phyloP scores from a whole-genome alignment of 2,888 invertebrate genomes.

The Bombylius major region DNA sequence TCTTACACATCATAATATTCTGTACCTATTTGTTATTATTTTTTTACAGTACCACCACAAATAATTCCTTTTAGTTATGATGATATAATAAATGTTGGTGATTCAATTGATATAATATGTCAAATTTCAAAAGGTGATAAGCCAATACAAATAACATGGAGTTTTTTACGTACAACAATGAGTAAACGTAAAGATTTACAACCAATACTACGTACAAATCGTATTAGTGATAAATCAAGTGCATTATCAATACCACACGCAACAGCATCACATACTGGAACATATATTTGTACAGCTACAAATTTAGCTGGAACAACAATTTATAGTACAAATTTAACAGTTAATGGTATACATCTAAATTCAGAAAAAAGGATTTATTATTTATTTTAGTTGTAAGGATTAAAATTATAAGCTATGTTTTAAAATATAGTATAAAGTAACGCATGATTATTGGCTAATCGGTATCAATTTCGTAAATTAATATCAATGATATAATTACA shows the following conservation, averaged over 20 bases:
- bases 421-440: conserved; percentile 22
- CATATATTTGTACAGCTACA: conserved; percentile 45
- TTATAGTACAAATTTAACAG: conserved; percentile 44
- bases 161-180: conserved; percentile 29
- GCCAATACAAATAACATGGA: conserved; percentile 57
- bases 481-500: too few relatives aligned
- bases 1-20: too few relatives aligned
- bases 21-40: neutral
- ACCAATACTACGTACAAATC: conserved; percentile 42
- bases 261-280: conserved; percentile 48
- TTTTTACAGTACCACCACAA: conserved; percentile 55
- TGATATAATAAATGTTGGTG: conserved; percentile 55
- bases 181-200: conserved; percentile 21
- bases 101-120: conserved; percentile 57
- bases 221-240: conserved; percentile 49
- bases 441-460: conserved; percentile 61
- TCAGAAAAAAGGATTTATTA: too few relatives aligned
- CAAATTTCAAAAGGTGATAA: conserved; percentile 57
- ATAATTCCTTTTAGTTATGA: conserved; percentile 66
- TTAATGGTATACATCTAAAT: conserved; percentile 40
- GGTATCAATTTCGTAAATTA: conserved; percentile 38
- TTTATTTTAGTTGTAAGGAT: too few relatives aligned
- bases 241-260: conserved; percentile 47
- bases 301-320: conserved; percentile 43
- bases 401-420: too few relatives aligned